A percentile compares a stretch with the other conserved stretches of the same genome.
Conservation (phyloP, 2,113 vertebrate species). For the Amia ocellicauda region DNA sequence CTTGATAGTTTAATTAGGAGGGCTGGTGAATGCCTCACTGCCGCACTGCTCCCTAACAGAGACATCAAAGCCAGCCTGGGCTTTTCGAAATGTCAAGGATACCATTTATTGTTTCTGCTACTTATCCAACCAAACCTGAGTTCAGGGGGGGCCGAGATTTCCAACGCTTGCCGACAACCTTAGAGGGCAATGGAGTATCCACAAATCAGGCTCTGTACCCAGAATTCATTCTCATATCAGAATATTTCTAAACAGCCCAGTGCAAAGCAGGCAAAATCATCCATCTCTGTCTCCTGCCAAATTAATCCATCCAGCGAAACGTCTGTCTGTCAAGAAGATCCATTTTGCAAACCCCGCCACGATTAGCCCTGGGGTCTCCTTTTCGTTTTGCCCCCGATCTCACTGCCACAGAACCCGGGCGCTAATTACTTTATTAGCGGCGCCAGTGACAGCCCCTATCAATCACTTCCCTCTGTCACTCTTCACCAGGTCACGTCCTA, state of each 20-base stretch:
- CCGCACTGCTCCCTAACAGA: no score
- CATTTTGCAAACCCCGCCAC: background rate
- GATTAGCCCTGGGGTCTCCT: background rate
- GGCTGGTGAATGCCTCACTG: no score
- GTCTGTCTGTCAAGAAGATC: background rate
- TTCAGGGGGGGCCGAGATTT: no score
- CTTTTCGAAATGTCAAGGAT: no score
- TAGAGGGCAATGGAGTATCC: no score
- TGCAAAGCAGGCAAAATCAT: background rate
- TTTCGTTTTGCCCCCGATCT: background rate
- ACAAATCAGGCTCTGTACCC: no score
- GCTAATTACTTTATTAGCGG: conserved; percentile 47
- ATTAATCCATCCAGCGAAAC: background rate
- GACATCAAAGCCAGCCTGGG: no score
- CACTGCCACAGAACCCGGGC: conserved; percentile 20
- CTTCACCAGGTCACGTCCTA: conserved; percentile 31
- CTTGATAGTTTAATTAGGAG: no score
- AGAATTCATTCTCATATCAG: no score
- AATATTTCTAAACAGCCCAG: background rate
- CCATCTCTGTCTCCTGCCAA: background rate
- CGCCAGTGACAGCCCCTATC: conserved; percentile 40
- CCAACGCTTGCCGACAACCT: no score
- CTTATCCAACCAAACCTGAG: no score
- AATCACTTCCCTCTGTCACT: conserved; percentile 40
- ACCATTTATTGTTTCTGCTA: no score